Evolutionary conservation across 2,113 vertebrate genomes (phyloP).

Genomic region (Hypomesus transpacificus): DNA sequence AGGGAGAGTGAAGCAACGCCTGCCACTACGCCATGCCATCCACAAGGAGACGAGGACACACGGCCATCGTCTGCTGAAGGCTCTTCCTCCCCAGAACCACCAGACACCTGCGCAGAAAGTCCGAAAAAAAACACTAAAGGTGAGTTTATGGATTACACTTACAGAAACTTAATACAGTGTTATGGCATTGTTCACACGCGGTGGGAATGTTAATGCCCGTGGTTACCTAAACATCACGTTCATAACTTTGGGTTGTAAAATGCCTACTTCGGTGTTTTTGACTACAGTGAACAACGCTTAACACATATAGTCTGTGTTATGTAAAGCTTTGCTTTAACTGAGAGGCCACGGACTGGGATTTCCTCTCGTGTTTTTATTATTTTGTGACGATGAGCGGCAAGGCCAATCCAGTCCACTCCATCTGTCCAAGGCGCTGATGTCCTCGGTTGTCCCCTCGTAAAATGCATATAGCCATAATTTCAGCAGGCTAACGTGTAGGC

Average conservation of each 20-base stretch:
- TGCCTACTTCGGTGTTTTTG: neutral
- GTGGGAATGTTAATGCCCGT: constrained; percentile 13
- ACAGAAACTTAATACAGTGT: constrained; percentile 2
- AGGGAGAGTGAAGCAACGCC: constrained; percentile 82
- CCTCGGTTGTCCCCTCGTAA: constrained; percentile 22
- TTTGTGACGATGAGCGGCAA: constrained; percentile 13
- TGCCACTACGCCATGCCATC: constrained; percentile 71
- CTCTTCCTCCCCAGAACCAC: constrained; percentile 87
- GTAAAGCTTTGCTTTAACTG: constrained; percentile 5
- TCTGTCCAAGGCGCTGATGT: constrained; percentile 15
- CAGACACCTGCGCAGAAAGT: constrained; percentile 82
- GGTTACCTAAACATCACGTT: neutral
- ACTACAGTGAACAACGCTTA: neutral
- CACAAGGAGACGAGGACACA: constrained; percentile 81
- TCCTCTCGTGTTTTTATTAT: constrained; percentile 19
- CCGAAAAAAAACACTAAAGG: constrained; percentile 85
- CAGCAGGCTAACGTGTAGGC: constrained; percentile 9
- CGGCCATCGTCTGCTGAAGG: constrained; percentile 85
- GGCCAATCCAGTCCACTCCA: neutral
- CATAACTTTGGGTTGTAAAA: neutral
- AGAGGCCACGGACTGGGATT: neutral
- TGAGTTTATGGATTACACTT: constrained; percentile 62
- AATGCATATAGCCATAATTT: constrained; percentile 31
- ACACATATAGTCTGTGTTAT: too few relatives aligned
- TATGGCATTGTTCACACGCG: constrained; percentile 16